Evolutionary conservation across 2,888 invertebrate species (phyloP), one percentile per base, ranked within the genome.

Genomic region (Dioctria linearis): DNA sequence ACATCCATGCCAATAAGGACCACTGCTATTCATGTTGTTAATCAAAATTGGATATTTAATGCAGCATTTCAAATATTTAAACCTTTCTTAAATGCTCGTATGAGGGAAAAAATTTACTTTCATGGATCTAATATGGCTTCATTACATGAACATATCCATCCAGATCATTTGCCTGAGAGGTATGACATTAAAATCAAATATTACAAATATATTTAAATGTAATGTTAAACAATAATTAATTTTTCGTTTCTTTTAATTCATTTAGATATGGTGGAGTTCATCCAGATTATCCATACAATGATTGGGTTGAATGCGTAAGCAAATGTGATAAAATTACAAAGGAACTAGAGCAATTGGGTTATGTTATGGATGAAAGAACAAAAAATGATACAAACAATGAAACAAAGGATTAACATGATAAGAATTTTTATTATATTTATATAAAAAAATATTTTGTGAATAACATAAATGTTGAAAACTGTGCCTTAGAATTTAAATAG

Each of bases 31-130:
- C 95, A 96, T 88, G 91, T 96, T 75, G 91, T 95, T 51, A 93
- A 95, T 87, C 94, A 95, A 86, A 94, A 95, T 0, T 95, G 95
- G 95, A 88, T 94, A 5, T 95, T 95, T 86, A 95, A 95, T 87
- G 92, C 94, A 83, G 92, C 94, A 75, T 95, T 93, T 87, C 92
- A 92, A 83, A 92, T 95, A 25, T 95, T 96, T 88, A 95, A 94
- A 85, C 95, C 95, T 0, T 90, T 96, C 40, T 88, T 96, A 40
- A 93, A 92, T 85, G 88, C 92, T 1, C 86, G 90, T 46, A 95
- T 95, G 94, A 91, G 91, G 9, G 91, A 93, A 37, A 90, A 89
- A 61, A 86, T 91, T 5, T 90, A 87, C 83, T 85, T 89, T 54
- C 96, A 96, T 86, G 95, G 95, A 0, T 90, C 91, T 71, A 92